Base-by-base conservation (phyloP, 2,888 invertebrate genomes). In the Camponotus fellah region DNA sequence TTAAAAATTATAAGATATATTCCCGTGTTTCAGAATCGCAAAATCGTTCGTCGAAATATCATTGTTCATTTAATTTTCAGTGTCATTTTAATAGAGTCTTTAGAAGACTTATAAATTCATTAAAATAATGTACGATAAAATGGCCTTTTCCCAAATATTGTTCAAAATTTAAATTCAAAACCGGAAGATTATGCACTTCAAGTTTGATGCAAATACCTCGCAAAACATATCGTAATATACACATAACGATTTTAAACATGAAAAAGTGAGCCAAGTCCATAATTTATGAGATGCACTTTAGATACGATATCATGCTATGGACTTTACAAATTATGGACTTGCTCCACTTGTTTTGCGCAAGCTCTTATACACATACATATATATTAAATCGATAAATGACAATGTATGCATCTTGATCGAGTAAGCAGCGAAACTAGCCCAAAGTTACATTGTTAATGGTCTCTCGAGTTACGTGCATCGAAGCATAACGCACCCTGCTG, bases 211-310 rank as follows among this genome's bases (percentile, higher is more conserved):
- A 21, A 46, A 53, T 53, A 53, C n/a, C 8, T 53, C 9, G 17
- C 26, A 14, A 66, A 37, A 66, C 40, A 21, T 34, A 10, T 17
- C n/a, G 9, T 5, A 21, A 79, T 71, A 46, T 56, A 21, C 43
- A 79, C 1, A 12, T 21, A 21, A 75, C 14, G 9, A 2, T 37
- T 68, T 80, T 72, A 37, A 17, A 17, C 14, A 4, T 12, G 43
- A 14, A 71, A 80, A 17, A 8, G n/a, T 72, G 34, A 34, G 26
- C 5, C 46, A 37, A 58, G 72, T 60, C 3, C 5, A 80, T 80
- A 72, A 80, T 80, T 72, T 60, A 79, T 69, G 58, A 80, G 60
- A 72, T 80, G 46, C 72, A 60, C 12, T 69, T 80, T 46, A 72
- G 71, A 72, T 79, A 69, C 6, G 34, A 6, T 14, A 37, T 46